Evolutionary conservation across 2,888 invertebrate species (phyloP).

Genomic region (Diarsia rubi): DNA sequence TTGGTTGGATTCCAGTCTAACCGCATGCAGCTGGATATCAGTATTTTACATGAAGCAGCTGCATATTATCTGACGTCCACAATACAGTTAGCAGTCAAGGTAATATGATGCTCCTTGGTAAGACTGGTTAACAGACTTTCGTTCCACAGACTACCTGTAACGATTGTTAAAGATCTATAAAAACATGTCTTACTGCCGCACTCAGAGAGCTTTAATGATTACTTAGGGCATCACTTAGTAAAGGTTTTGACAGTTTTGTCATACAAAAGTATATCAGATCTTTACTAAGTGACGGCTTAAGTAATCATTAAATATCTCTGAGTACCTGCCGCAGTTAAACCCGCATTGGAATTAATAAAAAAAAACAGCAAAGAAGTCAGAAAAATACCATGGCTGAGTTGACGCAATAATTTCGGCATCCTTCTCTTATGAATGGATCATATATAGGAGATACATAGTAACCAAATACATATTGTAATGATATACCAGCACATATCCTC

Average conservation of each 20-base stretch:
- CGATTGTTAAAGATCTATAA: not conserved
- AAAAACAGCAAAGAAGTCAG: not conserved
- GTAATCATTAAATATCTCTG: too few relatives aligned
- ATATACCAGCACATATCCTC: conserved; percentile 6
- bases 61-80: not conserved
- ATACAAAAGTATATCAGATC: too few relatives aligned
- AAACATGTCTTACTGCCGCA: too few relatives aligned
- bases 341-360: not conserved
- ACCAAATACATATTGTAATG: not conserved
- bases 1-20: not conserved
- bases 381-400: not conserved
- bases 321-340: too few relatives aligned
- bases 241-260: too few relatives aligned
- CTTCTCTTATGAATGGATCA: not conserved
- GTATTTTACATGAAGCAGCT: not conserved
- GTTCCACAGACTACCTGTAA: not conserved
- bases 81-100: not conserved
- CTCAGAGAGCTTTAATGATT: too few relatives aligned
- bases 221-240: too few relatives aligned
- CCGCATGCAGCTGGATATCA: not conserved
- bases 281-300: too few relatives aligned
- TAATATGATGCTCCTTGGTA: too few relatives aligned
- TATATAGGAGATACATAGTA: not conserved
- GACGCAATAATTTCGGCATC: not conserved
- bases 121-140: not conserved